Conservation (phyloP, 1,140 invertebrate genomes). For the Drosophila orosa region DNA sequence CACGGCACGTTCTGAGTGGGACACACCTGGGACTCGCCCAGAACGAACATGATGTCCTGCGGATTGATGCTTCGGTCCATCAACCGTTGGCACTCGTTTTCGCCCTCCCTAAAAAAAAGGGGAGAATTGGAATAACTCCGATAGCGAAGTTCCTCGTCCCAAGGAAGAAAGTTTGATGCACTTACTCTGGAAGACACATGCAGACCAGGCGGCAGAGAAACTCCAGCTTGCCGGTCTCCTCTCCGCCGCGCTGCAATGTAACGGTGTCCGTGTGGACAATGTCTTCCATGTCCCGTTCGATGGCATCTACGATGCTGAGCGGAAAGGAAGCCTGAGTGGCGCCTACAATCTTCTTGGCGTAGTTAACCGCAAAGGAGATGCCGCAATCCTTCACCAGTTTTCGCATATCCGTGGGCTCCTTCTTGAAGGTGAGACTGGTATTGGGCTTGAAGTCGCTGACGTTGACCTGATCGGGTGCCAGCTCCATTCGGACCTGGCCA, state of each 20-base stretch:
- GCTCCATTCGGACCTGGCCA: conserved; percentile 2
- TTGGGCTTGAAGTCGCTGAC: conserved; percentile 37
- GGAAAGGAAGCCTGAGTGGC: conserved; percentile 34
- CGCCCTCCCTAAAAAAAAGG: neutral
- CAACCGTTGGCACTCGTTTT: conserved; percentile 3
- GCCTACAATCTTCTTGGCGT: conserved; percentile 16
- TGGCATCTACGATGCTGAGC: conserved; percentile 11
- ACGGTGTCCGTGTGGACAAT: conserved; percentile 36
- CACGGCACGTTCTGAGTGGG: conserved; percentile 45
- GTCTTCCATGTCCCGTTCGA: conserved; percentile 40
- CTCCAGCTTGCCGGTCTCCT: conserved; percentile 35
- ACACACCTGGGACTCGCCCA: conserved; percentile 53
- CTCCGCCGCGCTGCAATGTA: neutral
- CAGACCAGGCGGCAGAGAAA: conserved; percentile 40
- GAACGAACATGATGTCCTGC: conserved; percentile 55
- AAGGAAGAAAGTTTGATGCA: neutral
- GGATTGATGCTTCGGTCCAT: conserved; percentile 61
- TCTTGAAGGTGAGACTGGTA: conserved; percentile 10
- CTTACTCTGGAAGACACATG: conserved; percentile 44
- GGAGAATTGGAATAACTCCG: neutral
- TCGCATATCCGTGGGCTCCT: conserved; percentile 15
- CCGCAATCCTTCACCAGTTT: conserved; percentile 28
- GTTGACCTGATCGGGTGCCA: conserved; percentile 53
- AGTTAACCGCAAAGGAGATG: conserved; percentile 26
- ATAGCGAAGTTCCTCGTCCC: neutral